Evolutionary conservation across 2,113 vertebrate genomes (phyloP), one percentile per base, ranked within the genome.

Genomic region (Gavia stellata): DNA sequence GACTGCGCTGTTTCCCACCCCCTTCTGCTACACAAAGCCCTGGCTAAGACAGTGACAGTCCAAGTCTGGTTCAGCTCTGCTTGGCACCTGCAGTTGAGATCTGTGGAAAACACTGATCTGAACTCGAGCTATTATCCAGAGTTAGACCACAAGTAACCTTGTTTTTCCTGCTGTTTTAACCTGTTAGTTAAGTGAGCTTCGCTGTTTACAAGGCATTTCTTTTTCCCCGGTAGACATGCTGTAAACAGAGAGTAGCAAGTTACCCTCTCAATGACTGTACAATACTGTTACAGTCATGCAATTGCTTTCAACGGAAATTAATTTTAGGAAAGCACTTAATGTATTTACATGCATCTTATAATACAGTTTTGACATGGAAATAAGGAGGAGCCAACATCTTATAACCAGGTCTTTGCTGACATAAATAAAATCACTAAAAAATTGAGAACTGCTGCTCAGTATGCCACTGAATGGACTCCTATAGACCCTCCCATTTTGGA

Each of bases 61-160:
- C 24, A 68, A 91, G 53, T 85, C 89, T 95, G 94, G 55, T 83
- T 96, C 93, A 94, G 59, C 90, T 96, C 85, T 83, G 45, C 50
- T 70, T 83, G 75, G 67, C 94, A 94, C 71, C 71, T 85, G 71
- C 34, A 82, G 40, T 3, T 68, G 53, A 75, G 47, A 82, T 66
- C 71, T 36, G 29, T 49, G 44, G 86, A 90, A 85, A 82, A 79
- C 36, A 74, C 67, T 2, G 7, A 44, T 85, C 75, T 68, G 67
- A 80, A 85, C 55, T 86, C 0, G 0, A 93, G 79, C 71, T 94
- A 26, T 75, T 81, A 83, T 42, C 23, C 59, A 58, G 45, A 73
- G 47, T 71, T 53, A 83, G 72, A 83, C 10, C 18, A 50, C 59
- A 78, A 58, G 33, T 50, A 88, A 31, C 72, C 59, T 86, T 88